Evolutionary conservation across 92 coral and sea anemone genomes (phyloP), one percentile per base, ranked within the genome.

Genomic region (Zoanthus sansibaricus): DNA sequence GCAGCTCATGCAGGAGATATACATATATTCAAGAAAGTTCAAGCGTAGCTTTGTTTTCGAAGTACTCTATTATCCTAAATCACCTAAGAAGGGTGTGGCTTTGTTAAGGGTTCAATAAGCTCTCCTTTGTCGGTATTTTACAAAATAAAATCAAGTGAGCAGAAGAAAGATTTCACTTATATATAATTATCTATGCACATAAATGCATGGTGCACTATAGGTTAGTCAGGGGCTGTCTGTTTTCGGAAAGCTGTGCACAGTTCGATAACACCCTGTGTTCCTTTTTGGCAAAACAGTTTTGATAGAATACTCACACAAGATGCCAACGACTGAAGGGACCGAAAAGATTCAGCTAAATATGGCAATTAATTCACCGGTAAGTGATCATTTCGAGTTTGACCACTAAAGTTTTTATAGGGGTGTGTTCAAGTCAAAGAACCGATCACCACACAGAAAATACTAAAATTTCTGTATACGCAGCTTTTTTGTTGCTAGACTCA

Each of bases 181-280:
- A 25, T 25, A 25, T 25, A 25, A 25, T 80, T 79, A 80, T 17
- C 72, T 66, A 80, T 64, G 56, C 85, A 62, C 33, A 80, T 45
- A 17, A 12, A 17, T 6, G 20, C 70, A 44, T 48, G 45, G 46
- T 12, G 21, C 85, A 80, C 44, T 80, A 25, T 25, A 49, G 59
- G 8, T 44, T 33, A 66, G 44, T 25, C 42, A 37, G 42, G 42
- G 42, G 42, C 42, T 25, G 49, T 74, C 66, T 45, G 14, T 46
- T 17, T 37, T 64, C 59, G 62, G 85, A 67, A 66, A 45, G 51
- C 58, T 67, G 18, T 25, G 10, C 4, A 51, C 5, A 8, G 58
- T 46, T 31, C 18, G 5, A 45, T 42, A 7, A 33, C 72, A 37
- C 72, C 75, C 20, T 5, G 4, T 18, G 3, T 37, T 6, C 10